Percentiles rank a stretch among this genome's conserved stretches.
These are phyloP conservation scores for Myxocyprinus asiaticus DNA, from an alignment of 2,113 vertebrate genomes.

Conservation along the genomic window DNA sequence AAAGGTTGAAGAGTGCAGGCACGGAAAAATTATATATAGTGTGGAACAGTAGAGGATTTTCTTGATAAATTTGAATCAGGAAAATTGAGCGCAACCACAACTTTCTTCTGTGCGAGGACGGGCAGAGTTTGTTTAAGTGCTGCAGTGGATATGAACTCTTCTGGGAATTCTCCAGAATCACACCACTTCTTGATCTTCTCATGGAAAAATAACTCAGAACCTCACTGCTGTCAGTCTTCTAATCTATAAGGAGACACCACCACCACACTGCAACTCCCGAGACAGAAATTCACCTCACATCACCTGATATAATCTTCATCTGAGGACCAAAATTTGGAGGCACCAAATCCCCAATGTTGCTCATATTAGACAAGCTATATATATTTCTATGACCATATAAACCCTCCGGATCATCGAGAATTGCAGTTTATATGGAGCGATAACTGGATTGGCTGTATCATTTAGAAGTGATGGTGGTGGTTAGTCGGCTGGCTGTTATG, in stretches of 20 bases:
- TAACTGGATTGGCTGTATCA: not conserved
- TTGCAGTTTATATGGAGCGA: conserved; percentile 15
- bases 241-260: conserved; percentile 30
- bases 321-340: conserved; percentile 10
- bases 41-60: not conserved
- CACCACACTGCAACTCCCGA: not conserved
- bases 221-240: conserved; percentile 2
- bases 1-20: not conserved
- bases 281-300: conserved; percentile 19
- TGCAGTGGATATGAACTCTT: conserved; percentile 42
- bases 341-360: conserved; percentile 22
- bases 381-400: conserved; percentile 29
- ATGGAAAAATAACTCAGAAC: conserved; percentile 15
- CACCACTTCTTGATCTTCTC: conserved; percentile 19
- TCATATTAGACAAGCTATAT: conserved; percentile 28
- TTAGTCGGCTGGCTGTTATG: not conserved
- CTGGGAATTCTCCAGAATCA: conserved; percentile 25
- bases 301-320: conserved; percentile 32
- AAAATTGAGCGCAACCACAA: not conserved
- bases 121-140: conserved; percentile 28
- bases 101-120: too few species aligned
- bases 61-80: conserved; percentile 4
- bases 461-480: not conserved
- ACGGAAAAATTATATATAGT: not conserved
- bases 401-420: conserved; percentile 27